Base-by-base conservation (phyloP, 1,140 invertebrate species). In the Archegozetes longisetosus region DNA sequence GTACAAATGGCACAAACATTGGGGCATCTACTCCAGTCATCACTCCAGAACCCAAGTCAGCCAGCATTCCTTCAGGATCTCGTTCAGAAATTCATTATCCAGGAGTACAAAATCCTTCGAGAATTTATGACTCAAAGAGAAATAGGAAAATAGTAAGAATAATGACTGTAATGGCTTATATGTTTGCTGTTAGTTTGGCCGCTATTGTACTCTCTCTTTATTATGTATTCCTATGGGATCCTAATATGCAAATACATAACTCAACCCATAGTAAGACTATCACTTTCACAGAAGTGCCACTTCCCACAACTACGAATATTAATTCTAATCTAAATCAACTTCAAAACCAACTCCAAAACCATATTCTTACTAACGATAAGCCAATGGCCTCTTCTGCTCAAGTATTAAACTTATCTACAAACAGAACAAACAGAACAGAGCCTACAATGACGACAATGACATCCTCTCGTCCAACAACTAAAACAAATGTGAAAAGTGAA, bases 201-300 rank as follows among this genome's bases (percentile, higher is more conserved):
- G 92, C 91, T 4, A 91, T 96, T 64, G 85, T 95, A 70, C 78
- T 96, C 25, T 93, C 89, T 0, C 77, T 94, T 13, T 97, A 96
- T 75, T 97, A 97, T 74, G 84, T 91, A 62, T 89, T 95, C 71
- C 80, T 96, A 62, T 96, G 92, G 92, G 82, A 92, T 71, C 88
- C 88, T 0, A 79, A 78, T 54, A 69, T 76, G 72, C 49, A 62
- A 40, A 65, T 27, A 17, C 24, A 61, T 9, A 40, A 40, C 32
- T 40, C 32, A 9, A 9, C 32, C 6, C 32, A 40, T 9, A 40
- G 6, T 17, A n/a, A n/a, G n/a, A n/a, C n/a, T n/a, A n/a, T n/a
- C n/a, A n/a, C n/a, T n/a, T n/a, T n/a, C n/a, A n/a, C n/a, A n/a
- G n/a, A n/a, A n/a, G n/a, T n/a, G n/a, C n/a, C n/a, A n/a, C n/a